Evolutionary conservation across 2,888 invertebrate genomes (phyloP).

Genomic region (Abrostola tripartita): DNA sequence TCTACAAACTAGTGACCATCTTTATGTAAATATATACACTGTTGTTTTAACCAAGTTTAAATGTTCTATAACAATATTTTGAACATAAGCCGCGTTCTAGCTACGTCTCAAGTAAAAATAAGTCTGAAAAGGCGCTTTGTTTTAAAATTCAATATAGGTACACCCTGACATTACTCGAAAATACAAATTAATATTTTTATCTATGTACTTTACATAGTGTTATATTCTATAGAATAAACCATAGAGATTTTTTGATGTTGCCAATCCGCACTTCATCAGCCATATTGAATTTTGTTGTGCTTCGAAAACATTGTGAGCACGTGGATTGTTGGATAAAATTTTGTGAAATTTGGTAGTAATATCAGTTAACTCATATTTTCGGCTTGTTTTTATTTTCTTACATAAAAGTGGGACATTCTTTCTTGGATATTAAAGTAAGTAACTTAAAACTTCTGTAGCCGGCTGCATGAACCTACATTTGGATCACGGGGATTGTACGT

Average conservation of each 20-base stretch:
- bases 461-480: conserved; percentile 76
- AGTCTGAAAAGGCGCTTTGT: not conserved
- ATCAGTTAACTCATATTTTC: conserved; percentile 70
- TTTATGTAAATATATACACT: no score
- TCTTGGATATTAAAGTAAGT: conserved; percentile 80
- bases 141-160: no score
- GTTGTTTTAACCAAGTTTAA: no score
- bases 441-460: conserved; percentile 64
- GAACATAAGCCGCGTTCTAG: no score
- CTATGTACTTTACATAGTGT: not conserved
- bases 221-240: conserved; percentile 11
- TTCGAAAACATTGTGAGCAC: conserved; percentile 91
- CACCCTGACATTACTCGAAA: not conserved
- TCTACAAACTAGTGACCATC: no score
- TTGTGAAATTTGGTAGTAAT: conserved; percentile 83
- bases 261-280: conserved; percentile 76
- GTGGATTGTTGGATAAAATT: conserved; percentile 88
- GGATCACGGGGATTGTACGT: conserved; percentile 66
- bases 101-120: not conserved
- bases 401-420: conserved; percentile 68
- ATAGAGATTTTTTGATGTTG: conserved; percentile 61
- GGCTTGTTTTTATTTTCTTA: conserved; percentile 65
- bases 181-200: not conserved
- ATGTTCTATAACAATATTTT: no score
- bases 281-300: conserved; percentile 91